Conservation (phyloP, 2,797 vertebrate genomes). For the Sternotherus odoratus region DNA sequence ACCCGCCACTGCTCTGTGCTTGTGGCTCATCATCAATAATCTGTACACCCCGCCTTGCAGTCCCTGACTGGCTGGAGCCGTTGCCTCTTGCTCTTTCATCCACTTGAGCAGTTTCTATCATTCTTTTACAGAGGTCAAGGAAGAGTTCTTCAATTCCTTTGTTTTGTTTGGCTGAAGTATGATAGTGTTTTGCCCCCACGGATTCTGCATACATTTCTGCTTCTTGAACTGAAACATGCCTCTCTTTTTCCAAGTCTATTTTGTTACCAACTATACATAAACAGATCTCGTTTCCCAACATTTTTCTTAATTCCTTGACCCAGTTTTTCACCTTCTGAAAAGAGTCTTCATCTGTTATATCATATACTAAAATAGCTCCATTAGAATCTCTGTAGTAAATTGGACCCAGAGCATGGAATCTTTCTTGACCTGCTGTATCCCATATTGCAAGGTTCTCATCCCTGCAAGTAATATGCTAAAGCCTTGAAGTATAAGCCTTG, state of each 20-base stretch:
- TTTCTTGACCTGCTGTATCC: conserved; percentile 98
- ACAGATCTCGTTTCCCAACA: conserved; percentile 99
- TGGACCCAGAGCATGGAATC: conserved; percentile 96
- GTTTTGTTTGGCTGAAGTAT: conserved; percentile 97
- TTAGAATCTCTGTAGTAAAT: conserved; percentile 99
- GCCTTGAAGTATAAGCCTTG: neutral
- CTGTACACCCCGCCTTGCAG: conserved; percentile 91
- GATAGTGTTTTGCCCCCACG: conserved; percentile 98
- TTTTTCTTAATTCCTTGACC: conserved; percentile 99
- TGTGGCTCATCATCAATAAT: conserved; percentile 96
- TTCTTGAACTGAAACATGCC: conserved; percentile 95
- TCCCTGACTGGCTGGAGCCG: conserved; percentile 88
- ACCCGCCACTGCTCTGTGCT: conserved; percentile 89
- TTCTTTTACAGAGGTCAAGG: conserved; percentile 98
- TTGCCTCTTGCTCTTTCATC: conserved; percentile 95
- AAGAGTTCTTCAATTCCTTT: conserved; percentile 99
- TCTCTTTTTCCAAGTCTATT: conserved; percentile 98
- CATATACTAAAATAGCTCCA: conserved; percentile 96
- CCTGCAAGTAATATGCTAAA: neutral
- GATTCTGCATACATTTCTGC: conserved; percentile 97
- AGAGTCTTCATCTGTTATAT: conserved; percentile 98
- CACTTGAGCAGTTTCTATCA: conserved; percentile 97
- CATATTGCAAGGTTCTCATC: too few relatives aligned
- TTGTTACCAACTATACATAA: conserved; percentile 99
- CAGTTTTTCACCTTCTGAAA: conserved; percentile 99